Evolutionary conservation across 1,140 invertebrate genomes (phyloP).

Genomic region (Drosophila triauraria): DNA sequence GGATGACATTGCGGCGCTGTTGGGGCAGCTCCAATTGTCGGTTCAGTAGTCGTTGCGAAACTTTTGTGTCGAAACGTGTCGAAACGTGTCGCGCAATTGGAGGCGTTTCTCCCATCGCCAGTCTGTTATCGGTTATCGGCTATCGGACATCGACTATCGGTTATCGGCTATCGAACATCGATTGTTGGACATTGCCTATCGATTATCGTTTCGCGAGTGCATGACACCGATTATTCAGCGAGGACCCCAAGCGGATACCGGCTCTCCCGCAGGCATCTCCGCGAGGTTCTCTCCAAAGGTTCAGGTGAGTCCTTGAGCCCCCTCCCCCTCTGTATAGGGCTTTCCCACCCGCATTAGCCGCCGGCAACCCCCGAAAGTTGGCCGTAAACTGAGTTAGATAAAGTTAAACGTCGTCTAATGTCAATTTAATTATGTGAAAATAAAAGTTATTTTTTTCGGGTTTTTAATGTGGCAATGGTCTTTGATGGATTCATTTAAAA

Average conservation of each 20-base stretch:
- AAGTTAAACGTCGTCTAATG: conserved; percentile 69
- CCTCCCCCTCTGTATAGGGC: not conserved
- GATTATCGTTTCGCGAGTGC: not conserved
- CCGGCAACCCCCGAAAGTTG: conserved; percentile 4
- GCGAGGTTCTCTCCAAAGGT: conserved; percentile 10
- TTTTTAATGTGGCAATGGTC: not conserved
- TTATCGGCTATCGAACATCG: conserved; percentile 38
- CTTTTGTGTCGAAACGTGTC: conserved; percentile 80
- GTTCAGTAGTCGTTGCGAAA: conserved; percentile 78
- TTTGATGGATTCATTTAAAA: conserved; percentile 14
- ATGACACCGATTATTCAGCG: not conserved
- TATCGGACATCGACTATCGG: conserved; percentile 27
- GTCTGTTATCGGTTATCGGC: conserved; percentile 29
- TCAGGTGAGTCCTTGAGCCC: conserved; percentile 27
- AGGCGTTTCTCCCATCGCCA: conserved; percentile 52
- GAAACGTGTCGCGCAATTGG: conserved; percentile 75
- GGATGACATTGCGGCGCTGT: conserved; percentile 73
- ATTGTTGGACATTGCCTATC: not conserved
- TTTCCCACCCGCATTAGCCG: not conserved
- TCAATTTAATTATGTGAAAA: conserved; percentile 76
- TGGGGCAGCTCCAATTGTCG: conserved; percentile 75
- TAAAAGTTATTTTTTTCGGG: conserved; percentile 26
- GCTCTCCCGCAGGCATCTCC: not conserved
- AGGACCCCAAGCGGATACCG: not conserved
- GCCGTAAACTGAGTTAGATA: conserved; percentile 46